Evolutionary conservation across 2,797 vertebrate genomes (phyloP).

Genomic region (Sebastes kiyomatsui): DNA sequence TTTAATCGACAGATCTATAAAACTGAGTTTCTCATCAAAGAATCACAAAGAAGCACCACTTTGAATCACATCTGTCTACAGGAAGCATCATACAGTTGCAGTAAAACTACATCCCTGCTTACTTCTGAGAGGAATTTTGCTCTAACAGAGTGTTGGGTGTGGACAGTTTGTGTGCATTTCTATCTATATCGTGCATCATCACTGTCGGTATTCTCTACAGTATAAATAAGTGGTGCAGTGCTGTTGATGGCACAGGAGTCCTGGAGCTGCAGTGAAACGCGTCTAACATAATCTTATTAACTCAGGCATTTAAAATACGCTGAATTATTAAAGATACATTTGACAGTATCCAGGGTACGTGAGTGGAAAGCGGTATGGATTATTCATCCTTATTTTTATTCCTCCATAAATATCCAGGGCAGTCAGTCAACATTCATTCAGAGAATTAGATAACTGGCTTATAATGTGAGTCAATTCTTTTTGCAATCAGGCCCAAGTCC

Average conservation of each 20-base stretch:
- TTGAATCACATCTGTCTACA: neutral
- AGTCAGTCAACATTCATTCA: conserved; percentile 10
- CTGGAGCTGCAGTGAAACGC: conserved; percentile 5
- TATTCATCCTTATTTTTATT: conserved; percentile 39
- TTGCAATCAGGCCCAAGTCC: neutral
- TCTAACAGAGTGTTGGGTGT: neutral
- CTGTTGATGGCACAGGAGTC: conserved; percentile 13
- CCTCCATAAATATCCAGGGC: conserved; percentile 10
- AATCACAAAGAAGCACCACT: neutral
- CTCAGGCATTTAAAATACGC: conserved; percentile 26
- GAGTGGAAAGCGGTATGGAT: conserved; percentile 20
- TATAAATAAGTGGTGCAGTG: neutral
- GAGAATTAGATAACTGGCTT: conserved; percentile 19
- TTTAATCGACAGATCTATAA: neutral
- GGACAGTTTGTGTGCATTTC: neutral
- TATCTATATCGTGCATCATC: conserved; percentile 1
- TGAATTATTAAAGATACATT: conserved; percentile 50
- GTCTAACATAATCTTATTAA: conserved; percentile 45
- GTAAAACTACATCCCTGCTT: neutral
- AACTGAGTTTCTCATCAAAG: neutral
- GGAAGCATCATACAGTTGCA: neutral
- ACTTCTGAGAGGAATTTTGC: neutral
- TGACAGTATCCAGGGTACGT: conserved; percentile 16
- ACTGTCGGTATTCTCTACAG: neutral
- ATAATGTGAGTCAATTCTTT: neutral